Evolutionary conservation across 2,113 vertebrate species (phyloP).

Genomic region (Erythrocercus mccallii): DNA sequence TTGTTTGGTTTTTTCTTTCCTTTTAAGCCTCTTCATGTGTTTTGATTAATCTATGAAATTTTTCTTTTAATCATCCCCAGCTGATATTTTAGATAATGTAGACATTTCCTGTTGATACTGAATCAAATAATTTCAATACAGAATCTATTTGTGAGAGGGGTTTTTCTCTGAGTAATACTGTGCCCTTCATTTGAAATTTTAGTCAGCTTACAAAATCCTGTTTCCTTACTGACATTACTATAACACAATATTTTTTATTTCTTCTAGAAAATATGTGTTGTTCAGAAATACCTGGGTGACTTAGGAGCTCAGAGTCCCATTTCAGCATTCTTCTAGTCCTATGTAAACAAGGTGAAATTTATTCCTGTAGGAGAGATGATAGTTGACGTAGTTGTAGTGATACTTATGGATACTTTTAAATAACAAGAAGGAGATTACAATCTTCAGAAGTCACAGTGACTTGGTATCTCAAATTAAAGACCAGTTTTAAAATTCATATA

Average conservation of each 20-base stretch:
- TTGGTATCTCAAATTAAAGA: not conserved
- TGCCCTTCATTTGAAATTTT: not conserved
- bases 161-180: not conserved
- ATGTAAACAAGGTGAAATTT: not conserved
- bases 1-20: not conserved
- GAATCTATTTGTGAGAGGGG: not conserved
- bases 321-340: not conserved
- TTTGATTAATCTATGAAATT: not conserved
- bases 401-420: not conserved
- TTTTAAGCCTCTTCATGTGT: not conserved
- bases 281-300: not conserved
- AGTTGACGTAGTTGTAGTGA: not conserved
- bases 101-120: not conserved
- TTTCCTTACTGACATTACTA: not conserved
- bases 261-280: not conserved
- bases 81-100: not conserved
- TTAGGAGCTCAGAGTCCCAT: not conserved
- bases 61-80: not conserved
- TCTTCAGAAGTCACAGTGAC: not conserved
- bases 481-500: not conserved
- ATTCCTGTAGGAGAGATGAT: not conserved
- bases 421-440: not conserved
- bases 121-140: not conserved
- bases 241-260: not conserved
- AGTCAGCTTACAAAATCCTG: not conserved